Base-by-base conservation (phyloP, 2,797 vertebrate species). In the Chlorospingus semifuscus region DNA sequence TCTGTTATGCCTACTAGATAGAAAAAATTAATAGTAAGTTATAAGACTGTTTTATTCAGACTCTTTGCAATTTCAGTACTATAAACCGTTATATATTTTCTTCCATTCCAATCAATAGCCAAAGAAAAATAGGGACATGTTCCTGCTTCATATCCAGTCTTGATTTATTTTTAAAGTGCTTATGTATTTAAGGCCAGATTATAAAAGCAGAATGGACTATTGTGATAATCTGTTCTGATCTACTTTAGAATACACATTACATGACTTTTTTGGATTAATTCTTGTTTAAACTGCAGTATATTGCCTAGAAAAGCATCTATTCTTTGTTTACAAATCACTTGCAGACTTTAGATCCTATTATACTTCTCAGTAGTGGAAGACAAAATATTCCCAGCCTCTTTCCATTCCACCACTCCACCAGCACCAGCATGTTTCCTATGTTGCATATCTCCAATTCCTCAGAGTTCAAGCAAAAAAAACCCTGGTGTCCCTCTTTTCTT, bases 211-310 rank as follows among this genome's bases (percentile, higher is more conserved):
- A 88, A 84, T 47, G 55, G 50, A 94, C 63, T 94, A 59, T 86
- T 90, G 63, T 66, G 90, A 82, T 96, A 94, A 96, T 96, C 94
- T 95, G 30, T 88, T 90, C 55, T 95, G 80, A 96, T 96, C 95
- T 95, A n/a, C 95, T 94, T 86, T 94, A 91, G 65, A 88, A 88
- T 92, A 64, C 71, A 89, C 72, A 75, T 94, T 89, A 96, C 91
- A 94, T 95, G n/a, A 68, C 42, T 86, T 91, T 85, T 84, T 91
- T 57, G 87, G 83, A 96, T 95, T 96, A 94, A 78, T 89, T 95
- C 93, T 71, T 86, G 68, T 94, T 87, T 92, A 88, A 93, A 65
- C 57, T 78, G 42, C 49, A 81, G 42, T 96, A 90, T 94, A 83
- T 94, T 94, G 87, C 91, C 79, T 87, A 68, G 76, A 64, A 89